A percentile compares a stretch with the other conserved stretches of the same genome.
Evolutionary conservation across 2,113 vertebrate species (phyloP).

Genomic region (Lepus americanus): DNA sequence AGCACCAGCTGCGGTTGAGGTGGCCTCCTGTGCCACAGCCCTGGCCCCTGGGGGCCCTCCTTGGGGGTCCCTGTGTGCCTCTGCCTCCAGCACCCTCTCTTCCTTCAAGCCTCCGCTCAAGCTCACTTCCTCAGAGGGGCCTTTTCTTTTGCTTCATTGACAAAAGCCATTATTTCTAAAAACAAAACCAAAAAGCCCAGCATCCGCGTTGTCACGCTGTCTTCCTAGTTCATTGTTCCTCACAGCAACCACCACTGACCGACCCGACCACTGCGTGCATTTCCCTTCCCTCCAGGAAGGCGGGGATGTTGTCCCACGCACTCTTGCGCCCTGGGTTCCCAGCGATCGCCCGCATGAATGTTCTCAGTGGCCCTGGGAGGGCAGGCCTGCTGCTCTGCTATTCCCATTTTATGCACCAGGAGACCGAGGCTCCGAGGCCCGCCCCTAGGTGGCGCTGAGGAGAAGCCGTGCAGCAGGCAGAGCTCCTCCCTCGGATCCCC

Average conservation of each 20-base stretch:
- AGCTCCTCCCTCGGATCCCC: not conserved
- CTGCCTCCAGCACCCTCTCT: not conserved
- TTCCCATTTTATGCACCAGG: not conserved
- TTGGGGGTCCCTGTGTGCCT: not conserved
- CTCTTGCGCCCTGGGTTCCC: not conserved
- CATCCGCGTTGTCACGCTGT: not conserved
- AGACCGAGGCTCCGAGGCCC: not conserved
- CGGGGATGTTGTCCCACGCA: not conserved
- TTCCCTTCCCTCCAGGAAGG: not conserved
- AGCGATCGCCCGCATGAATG: not conserved
- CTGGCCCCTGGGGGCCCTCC: not conserved
- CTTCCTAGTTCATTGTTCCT: not conserved
- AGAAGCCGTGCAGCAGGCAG: not conserved
- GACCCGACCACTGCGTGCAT: too few relatives aligned
- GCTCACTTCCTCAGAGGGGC: not conserved
- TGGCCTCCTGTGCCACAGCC: not conserved
- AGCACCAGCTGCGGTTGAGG: not conserved
- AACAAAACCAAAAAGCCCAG: not conserved
- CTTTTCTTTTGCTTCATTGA: not conserved
- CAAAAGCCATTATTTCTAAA: not conserved
- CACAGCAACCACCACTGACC: not conserved
- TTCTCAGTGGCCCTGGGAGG: not conserved
- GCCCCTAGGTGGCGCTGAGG: not conserved
- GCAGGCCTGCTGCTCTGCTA: too few relatives aligned
- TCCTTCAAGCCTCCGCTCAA: slow-evolving; percentile 2